Evolutionary conservation across 1,140 invertebrate species (phyloP).

Genomic region (Contarinia nasturtii): DNA sequence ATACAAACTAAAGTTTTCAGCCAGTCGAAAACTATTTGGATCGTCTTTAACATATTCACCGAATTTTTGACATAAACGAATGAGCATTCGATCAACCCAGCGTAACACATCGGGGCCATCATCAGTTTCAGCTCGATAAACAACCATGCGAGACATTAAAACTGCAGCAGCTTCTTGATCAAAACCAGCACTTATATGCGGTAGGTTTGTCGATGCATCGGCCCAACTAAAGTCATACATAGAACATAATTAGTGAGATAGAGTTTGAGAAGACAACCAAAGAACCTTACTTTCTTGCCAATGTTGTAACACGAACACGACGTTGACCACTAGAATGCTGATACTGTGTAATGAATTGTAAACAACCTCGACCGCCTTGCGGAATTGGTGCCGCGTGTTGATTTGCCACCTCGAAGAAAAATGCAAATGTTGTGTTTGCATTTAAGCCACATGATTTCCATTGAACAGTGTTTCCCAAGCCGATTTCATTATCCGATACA

Average conservation of each 20-base stretch:
- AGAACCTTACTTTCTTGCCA: constrained; percentile 69
- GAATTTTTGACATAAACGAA: constrained; percentile 97
- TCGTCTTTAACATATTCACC: constrained; percentile 97
- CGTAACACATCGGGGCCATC: constrained; percentile 92
- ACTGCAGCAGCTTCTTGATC: constrained; percentile 96
- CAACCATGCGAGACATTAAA: constrained; percentile 89
- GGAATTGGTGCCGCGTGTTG: constrained; percentile 90
- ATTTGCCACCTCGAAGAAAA: constrained; percentile 96
- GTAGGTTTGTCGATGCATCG: constrained; percentile 57
- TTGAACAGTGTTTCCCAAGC: constrained; percentile 89
- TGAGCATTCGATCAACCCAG: constrained; percentile 96
- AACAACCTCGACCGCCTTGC: constrained; percentile 85
- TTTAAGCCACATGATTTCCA: constrained; percentile 96
- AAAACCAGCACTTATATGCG: constrained; percentile 79
- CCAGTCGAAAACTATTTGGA: constrained; percentile 85
- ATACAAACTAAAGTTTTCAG: constrained; percentile 94
- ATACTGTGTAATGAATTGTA: constrained; percentile 98
- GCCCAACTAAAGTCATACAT: constrained; percentile 50
- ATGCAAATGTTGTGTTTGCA: constrained; percentile 77
- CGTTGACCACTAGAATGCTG: constrained; percentile 94
- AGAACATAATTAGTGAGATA: too few species aligned
- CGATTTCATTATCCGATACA: constrained; percentile 93
- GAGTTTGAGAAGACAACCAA: background rate
- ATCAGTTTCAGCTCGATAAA: constrained; percentile 88
- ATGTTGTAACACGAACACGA: constrained; percentile 87